These are phyloP conservation scores for Sapajus apella DNA, from an alignment of 2,113 vertebrate genomes.

Conservation along the genomic window DNA sequence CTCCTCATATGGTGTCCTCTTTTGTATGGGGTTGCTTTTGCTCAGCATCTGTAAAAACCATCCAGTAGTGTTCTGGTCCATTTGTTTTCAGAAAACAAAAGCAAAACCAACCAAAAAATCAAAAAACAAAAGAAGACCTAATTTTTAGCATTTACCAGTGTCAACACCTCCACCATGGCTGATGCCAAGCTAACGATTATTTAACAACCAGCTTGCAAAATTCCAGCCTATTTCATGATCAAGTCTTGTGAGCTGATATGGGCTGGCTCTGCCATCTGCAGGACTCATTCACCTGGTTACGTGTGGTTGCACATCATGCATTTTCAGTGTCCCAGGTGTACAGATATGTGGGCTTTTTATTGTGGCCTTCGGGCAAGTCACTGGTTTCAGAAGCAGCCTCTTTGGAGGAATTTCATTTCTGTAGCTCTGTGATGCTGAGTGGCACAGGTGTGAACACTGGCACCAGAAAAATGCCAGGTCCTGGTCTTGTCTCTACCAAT, in stretches of 20 bases:
- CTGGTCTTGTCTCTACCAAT: neutral
- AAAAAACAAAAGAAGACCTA: neutral
- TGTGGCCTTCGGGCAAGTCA: neutral
- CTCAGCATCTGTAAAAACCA: neutral
- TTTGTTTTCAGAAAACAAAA: neutral
- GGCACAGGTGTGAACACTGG: neutral
- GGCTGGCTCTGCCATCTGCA: no score
- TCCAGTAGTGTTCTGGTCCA: neutral
- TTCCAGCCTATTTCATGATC: neutral
- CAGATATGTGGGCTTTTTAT: neutral
- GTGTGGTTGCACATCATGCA: neutral
- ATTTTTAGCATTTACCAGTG: neutral
- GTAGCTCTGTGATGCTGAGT: neutral
- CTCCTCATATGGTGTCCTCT: neutral
- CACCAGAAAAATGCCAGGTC: neutral
- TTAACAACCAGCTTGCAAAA: neutral
- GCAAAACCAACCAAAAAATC: neutral
- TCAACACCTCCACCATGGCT: neutral
- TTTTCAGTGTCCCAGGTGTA: neutral
- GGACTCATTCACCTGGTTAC: neutral
- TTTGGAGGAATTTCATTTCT: neutral
- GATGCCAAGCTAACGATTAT: neutral
- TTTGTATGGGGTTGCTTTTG: neutral
- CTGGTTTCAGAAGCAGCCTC: neutral
- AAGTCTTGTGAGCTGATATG: neutral